phyloP scores from a whole-genome alignment of 2,797 vertebrate species.

The Helostoma temminkii region DNA sequence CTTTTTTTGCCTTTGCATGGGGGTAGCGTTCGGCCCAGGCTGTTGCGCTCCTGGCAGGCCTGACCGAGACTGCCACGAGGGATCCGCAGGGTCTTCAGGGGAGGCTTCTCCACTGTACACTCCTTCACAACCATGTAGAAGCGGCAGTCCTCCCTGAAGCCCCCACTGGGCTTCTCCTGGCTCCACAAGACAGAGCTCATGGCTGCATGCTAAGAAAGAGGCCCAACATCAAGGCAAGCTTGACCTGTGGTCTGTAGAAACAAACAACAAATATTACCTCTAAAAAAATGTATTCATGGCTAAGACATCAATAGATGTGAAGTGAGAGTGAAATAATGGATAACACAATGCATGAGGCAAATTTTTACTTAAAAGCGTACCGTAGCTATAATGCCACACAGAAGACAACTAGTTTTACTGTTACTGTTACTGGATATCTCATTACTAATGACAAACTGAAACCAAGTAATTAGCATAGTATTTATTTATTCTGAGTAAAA shows the following conservation, averaged over 20 bases:
- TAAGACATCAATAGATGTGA: background rate
- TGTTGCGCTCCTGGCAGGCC: slow-evolving; percentile 93
- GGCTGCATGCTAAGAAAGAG: slow-evolving; percentile 82
- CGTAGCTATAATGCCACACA: too few species aligned
- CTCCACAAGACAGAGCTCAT: slow-evolving; percentile 97
- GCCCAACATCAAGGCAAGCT: slow-evolving; percentile 75
- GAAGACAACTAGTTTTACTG: too few species aligned
- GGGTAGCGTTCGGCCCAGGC: slow-evolving; percentile 90
- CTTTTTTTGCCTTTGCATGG: slow-evolving; percentile 95
- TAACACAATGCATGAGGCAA: background rate
- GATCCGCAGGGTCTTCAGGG: slow-evolving; percentile 93
- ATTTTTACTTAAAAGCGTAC: too few species aligned
- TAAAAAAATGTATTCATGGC: background rate
- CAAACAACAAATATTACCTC: slow-evolving; percentile 2
- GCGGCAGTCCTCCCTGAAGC: slow-evolving; percentile 95
- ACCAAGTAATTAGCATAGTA: too few species aligned
- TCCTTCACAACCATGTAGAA: slow-evolving; percentile 97
- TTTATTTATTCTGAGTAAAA: too few species aligned
- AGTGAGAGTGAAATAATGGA: background rate
- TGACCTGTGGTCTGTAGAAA: slow-evolving; percentile 59
- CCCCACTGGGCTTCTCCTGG: slow-evolving; percentile 94
- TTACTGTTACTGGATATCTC: too few species aligned
- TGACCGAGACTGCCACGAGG: slow-evolving; percentile 96
- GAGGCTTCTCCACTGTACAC: slow-evolving; percentile 93
- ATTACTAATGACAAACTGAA: too few species aligned